Conservation (phyloP, 1,140 invertebrate genomes). For the Drosophila equinoxialis region DNA sequence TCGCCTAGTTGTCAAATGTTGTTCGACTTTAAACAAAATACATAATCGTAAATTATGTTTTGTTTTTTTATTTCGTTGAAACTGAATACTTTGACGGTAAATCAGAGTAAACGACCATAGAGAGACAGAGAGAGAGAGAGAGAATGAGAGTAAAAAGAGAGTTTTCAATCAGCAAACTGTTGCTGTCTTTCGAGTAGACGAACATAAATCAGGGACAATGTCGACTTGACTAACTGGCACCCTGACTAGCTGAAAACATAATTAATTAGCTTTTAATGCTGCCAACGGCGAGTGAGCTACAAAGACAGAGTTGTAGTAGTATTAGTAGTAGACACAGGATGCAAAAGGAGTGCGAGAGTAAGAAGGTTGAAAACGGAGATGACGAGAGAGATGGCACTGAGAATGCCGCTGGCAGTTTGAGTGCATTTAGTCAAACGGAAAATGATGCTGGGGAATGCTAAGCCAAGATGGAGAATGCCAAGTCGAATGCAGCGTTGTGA, state of each 20-base stretch:
- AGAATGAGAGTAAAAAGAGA: conserved; percentile 2
- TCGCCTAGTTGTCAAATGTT: conserved; percentile 65
- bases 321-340: conserved; percentile 2
- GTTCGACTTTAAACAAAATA: conserved; percentile 19
- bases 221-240: conserved; percentile 58
- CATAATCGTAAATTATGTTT: conserved; percentile 72
- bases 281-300: conserved; percentile 22
- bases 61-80: conserved; percentile 58
- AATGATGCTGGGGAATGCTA: conserved; percentile 69
- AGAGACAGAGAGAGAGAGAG: not conserved
- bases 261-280: conserved; percentile 81
- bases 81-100: conserved; percentile 63
- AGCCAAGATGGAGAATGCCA: conserved; percentile 39
- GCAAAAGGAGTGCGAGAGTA: conserved; percentile 13
- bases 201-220: conserved; percentile 62
- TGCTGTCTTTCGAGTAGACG: conserved; percentile 22
- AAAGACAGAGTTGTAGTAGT: not conserved
- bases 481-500: conserved; percentile 48
- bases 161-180: conserved; percentile 71
- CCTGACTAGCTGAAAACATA: conserved; percentile 67
- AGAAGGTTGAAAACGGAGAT: conserved; percentile 9
- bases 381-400: not conserved
- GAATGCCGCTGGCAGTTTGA: conserved; percentile 43
- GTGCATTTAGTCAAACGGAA: conserved; percentile 81
- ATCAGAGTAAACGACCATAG: conserved; percentile 36